phyloP scores from a whole-genome alignment of 2,888 invertebrate species.

The Hemicrepidius hirtus region DNA sequence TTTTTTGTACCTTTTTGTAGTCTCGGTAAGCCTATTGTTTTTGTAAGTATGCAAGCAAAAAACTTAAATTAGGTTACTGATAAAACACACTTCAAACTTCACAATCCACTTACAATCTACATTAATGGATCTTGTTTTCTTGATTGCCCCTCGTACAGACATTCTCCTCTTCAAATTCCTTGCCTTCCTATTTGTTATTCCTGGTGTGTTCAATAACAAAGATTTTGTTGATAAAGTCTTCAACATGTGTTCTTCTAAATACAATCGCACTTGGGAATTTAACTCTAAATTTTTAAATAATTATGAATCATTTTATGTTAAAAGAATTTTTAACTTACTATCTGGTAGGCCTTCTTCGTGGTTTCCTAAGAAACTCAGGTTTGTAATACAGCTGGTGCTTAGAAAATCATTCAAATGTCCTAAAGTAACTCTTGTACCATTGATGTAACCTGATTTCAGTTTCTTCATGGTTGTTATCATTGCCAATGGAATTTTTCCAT shows the following conservation, averaged over 20 bases:
- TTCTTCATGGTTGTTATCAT: slow-evolving; percentile 99
- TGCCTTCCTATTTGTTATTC: slow-evolving; percentile 74
- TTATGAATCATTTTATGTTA: neutral
- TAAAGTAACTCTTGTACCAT: slow-evolving; percentile 97
- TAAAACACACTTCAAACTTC: neutral
- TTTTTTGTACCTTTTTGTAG: slow-evolving; percentile 16
- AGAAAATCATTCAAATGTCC: slow-evolving; percentile 97
- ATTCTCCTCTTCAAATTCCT: slow-evolving; percentile 81
- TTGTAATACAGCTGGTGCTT: slow-evolving; percentile 97
- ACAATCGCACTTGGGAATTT: slow-evolving; percentile 89
- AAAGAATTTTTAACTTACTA: slow-evolving; percentile 74
- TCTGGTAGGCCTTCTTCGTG: slow-evolving; percentile 95
- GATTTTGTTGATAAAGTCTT: slow-evolving; percentile 86
- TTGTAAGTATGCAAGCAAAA: slow-evolving; percentile 28
- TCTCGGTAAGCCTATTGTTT: slow-evolving; percentile 26
- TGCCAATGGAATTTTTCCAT: slow-evolving; percentile 92
- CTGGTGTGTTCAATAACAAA: slow-evolving; percentile 77
- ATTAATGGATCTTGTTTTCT: slow-evolving; percentile 94
- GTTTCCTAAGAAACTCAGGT: slow-evolving; percentile 95
- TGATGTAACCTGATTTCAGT: slow-evolving; percentile 97
- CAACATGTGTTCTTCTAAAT: slow-evolving; percentile 89
- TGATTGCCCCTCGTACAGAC: slow-evolving; percentile 94
- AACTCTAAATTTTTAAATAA: slow-evolving; percentile 73
- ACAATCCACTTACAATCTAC: slow-evolving; percentile 84
- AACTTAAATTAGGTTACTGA: slow-evolving; percentile 25